phyloP scores from a whole-genome alignment of 2,113 vertebrate species.

The Arothron firmamentum region DNA sequence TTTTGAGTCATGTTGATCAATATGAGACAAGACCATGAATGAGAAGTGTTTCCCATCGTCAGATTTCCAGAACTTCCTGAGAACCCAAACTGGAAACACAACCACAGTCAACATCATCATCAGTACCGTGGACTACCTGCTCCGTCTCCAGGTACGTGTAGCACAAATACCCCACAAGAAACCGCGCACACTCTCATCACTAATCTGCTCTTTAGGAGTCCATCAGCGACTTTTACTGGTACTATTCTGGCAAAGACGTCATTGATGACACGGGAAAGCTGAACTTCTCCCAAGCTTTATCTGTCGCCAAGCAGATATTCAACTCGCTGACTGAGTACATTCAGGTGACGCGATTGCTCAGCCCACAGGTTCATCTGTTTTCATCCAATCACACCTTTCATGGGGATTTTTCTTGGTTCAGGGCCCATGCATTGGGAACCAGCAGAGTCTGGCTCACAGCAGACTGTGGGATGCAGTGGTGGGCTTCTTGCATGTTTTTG shows the following conservation, averaged over 20 bases:
- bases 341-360: constrained; percentile 58
- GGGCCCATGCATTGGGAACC: constrained; percentile 96
- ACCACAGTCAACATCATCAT: constrained; percentile 98
- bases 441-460: constrained; percentile 97
- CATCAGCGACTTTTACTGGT: constrained; percentile 99
- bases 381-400: not conserved
- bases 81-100: constrained; percentile 97
- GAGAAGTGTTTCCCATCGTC: constrained; percentile 2
- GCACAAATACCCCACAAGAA: not conserved
- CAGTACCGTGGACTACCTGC: constrained; percentile 96
- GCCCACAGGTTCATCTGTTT: too few species aligned
- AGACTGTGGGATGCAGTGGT: constrained; percentile 97
- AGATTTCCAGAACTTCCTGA: constrained; percentile 98
- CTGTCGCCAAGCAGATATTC: constrained; percentile 96
- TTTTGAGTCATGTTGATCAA: too few species aligned
- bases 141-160: constrained; percentile 87
- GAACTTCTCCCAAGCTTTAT: constrained; percentile 95
- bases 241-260: constrained; percentile 95
- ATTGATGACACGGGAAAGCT: constrained; percentile 93
- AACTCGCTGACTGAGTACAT: constrained; percentile 97
- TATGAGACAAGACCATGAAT: not conserved
- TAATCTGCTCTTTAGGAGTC: constrained; percentile 81
- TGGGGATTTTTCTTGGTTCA: constrained; percentile 36
- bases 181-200: too few species aligned
- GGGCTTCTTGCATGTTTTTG: constrained; percentile 96